Percentiles rank a stretch among this genome's conserved stretches.
Conservation (phyloP, 1,140 invertebrate species). For the Orchesella cincta region DNA sequence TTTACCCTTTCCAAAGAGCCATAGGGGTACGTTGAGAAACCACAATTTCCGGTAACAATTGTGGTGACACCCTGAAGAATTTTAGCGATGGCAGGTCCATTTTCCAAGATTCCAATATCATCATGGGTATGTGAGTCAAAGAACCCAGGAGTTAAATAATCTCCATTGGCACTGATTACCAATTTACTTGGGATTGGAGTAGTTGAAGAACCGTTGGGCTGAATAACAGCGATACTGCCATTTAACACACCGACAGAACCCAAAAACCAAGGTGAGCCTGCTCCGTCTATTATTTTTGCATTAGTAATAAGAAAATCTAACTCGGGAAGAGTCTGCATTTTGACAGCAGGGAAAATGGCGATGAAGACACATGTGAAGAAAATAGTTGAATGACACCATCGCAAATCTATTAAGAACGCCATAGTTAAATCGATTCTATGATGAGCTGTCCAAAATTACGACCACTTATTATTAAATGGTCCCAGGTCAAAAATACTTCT, state of each 20-base stretch:
- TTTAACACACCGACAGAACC: slow-evolving; percentile 57
- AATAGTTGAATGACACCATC: no score
- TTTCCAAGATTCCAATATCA: slow-evolving; percentile 41
- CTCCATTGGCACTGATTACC: slow-evolving; percentile 32
- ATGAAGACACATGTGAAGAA: no score
- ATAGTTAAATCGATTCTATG: no score
- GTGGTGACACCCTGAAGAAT: slow-evolving; percentile 44
- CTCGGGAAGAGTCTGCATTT: no score
- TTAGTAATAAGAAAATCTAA: slow-evolving; percentile 52
- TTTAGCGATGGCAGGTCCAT: not conserved
- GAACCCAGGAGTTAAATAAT: slow-evolving; percentile 43
- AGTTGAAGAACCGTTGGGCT: not conserved
- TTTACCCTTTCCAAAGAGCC: not conserved
- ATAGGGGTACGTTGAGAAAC: slow-evolving; percentile 24
- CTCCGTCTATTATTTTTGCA: slow-evolving; percentile 40
- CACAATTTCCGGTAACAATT: slow-evolving; percentile 38
- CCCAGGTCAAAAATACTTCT: no score
- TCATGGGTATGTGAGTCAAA: slow-evolving; percentile 50
- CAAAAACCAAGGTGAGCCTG: slow-evolving; percentile 61
- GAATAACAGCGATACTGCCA: not conserved
- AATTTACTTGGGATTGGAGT: not conserved
- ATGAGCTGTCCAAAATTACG: no score
- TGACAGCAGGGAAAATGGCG: no score
- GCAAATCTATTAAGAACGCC: no score
- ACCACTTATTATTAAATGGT: no score